These are phyloP conservation scores for Pogonocichla stellata DNA, from an alignment of 2,113 vertebrate genomes.

Conservation along the genomic window DNA sequence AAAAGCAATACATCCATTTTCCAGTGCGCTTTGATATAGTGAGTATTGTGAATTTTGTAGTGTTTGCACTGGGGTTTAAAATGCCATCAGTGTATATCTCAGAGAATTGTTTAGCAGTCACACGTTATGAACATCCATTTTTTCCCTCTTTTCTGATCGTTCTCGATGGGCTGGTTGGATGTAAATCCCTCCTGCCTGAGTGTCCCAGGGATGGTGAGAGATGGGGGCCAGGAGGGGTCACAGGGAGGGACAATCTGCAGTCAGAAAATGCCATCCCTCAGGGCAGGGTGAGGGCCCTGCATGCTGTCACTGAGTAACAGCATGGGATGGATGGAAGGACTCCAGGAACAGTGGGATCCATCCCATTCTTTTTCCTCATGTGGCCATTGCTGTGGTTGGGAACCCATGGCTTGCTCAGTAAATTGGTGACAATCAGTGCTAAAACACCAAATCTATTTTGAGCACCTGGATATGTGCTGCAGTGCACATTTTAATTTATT, in stretches of 20 bases:
- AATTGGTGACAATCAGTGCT: not conserved
- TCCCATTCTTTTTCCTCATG: not conserved
- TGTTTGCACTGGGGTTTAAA: conserved; percentile 19
- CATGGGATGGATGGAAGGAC: not conserved
- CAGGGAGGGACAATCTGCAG: not conserved
- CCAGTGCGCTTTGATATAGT: conserved; percentile 24
- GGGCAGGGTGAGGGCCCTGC: not conserved
- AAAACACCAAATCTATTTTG: not conserved
- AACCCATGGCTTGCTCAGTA: not conserved
- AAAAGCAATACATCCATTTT: conserved; percentile 48
- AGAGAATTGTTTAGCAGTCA: not conserved
- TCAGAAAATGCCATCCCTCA: not conserved
- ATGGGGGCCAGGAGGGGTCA: not conserved
- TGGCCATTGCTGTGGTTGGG: not conserved
- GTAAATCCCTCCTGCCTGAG: not conserved
- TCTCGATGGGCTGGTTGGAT: not conserved
- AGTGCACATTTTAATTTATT: not conserved
- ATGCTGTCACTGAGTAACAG: rapidly evolving
- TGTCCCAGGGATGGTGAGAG: not conserved
- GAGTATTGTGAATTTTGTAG: conserved; percentile 14
- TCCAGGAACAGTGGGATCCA: not conserved
- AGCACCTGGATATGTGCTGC: not conserved
- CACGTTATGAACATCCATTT: rapidly evolving
- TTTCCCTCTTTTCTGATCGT: not conserved
- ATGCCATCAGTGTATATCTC: conserved; percentile 10